Evolutionary conservation across 2,113 vertebrate species (phyloP), one percentile per base, ranked within the genome.

Genomic region (Cottus gobio): DNA sequence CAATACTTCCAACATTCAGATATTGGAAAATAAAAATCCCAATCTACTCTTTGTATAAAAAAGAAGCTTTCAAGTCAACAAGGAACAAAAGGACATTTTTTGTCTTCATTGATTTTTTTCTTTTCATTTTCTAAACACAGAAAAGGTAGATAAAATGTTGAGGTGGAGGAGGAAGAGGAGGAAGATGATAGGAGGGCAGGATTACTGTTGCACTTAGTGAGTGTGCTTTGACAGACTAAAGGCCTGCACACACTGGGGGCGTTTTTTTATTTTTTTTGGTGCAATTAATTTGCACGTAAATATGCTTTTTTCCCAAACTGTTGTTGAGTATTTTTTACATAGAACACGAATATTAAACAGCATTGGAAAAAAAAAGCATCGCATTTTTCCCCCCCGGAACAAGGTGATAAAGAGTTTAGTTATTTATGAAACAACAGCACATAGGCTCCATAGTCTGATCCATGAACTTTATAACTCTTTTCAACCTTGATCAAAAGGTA

Each of bases 181-280:
- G 75, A 61, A 13, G 81, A 37, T n/a, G 67, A 76, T 36, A 86
- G 83, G 75, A 87, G 90, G 91, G 93, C 91, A 75, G 91, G 95
- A 94, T 93, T 93, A 95, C 91, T 83, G 96, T 96, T 97, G 97
- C 97, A 99, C 97, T 97, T 96, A 94, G 97, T 97, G 97, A 97
- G 94, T 97, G 97, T 99, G 97, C 97, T 97, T 96, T 96, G 95
- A 96, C 96, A 95, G 95, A 95, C 93, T 93, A 94, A 93, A 89
- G 90, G 83, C 69, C 54, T 57, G 4, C 4, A 57, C 54, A 57
- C 54, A 57, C 54, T 12, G 54, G 54, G 54, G 54, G 24, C 24
- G 4, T 13, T 26, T 2, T 50, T 20, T 20, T 31, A 4, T 31
- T 31, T 3, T 34, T 50, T 50, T 50, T 20, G 20, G 16, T 50